Percentiles rank a stretch among this genome's conserved stretches.
phyloP scores from a whole-genome alignment of 2,113 vertebrate species.

The Aix galericulata region DNA sequence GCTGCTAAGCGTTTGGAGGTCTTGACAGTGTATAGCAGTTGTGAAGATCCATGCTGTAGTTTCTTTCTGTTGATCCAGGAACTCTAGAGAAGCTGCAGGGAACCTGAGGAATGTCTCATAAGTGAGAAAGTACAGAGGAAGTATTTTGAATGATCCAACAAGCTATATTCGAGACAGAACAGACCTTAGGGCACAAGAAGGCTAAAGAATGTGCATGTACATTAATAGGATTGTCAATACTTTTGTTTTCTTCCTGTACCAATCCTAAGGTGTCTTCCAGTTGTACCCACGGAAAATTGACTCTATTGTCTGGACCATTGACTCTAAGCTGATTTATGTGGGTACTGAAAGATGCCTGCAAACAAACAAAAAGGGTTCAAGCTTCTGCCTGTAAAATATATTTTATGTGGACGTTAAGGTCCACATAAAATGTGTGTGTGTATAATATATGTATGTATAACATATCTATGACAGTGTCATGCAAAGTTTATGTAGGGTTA shows the following conservation, averaged over 20 bases:
- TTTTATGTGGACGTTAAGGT: background rate
- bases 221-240: background rate
- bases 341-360: background rate
- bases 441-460: no score
- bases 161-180: background rate
- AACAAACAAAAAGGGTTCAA: background rate
- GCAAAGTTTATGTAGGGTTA: background rate
- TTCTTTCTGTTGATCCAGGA: background rate
- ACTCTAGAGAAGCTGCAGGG: background rate
- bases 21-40: background rate
- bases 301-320: fast-evolving
- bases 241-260: background rate
- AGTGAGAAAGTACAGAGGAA: background rate
- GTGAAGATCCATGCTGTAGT: background rate
- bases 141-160: background rate
- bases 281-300: background rate
- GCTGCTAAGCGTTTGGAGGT: background rate
- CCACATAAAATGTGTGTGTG: no score
- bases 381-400: background rate
- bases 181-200: background rate
- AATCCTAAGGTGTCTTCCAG: background rate
- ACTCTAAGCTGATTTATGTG: background rate
- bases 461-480: no score
- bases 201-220: background rate
- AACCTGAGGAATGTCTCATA: background rate